phyloP scores from a whole-genome alignment of 2,113 vertebrate genomes.

The Amphilophus citrinellus region DNA sequence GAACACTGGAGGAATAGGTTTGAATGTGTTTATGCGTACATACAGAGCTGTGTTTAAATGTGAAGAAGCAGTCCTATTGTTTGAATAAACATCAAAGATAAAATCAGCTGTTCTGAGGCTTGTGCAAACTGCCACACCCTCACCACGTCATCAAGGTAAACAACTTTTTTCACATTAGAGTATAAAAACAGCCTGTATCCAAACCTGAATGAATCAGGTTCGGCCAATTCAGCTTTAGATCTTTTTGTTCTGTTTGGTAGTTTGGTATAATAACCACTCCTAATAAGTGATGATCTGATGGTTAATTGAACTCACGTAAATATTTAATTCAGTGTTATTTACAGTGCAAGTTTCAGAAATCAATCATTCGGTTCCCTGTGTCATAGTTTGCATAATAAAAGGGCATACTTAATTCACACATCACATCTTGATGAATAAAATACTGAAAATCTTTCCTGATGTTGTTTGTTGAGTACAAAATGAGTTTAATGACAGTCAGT shows the following conservation, averaged over 20 bases:
- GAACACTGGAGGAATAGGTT: neutral
- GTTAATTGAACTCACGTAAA: neutral
- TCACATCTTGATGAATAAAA: too few species aligned
- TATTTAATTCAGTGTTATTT: neutral
- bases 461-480: too few species aligned
- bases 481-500: too few species aligned
- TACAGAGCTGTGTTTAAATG: neutral
- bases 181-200: neutral
- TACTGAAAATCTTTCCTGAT: too few species aligned
- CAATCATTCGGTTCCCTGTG: neutral
- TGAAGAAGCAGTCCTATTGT: neutral
- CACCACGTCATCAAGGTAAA: conserved; percentile 14
- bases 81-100: conserved; percentile 1
- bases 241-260: neutral
- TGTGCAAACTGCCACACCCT: conserved; percentile 1
- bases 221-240: neutral
- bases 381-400: neutral
- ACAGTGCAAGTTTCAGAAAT: neutral
- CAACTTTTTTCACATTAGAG: neutral
- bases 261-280: neutral
- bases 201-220: neutral
- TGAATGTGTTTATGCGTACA: neutral
- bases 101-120: neutral
- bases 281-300: neutral
- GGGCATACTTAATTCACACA: neutral